phyloP scores from a whole-genome alignment of 2,888 invertebrate genomes.

The Clitarchus hookeri region DNA sequence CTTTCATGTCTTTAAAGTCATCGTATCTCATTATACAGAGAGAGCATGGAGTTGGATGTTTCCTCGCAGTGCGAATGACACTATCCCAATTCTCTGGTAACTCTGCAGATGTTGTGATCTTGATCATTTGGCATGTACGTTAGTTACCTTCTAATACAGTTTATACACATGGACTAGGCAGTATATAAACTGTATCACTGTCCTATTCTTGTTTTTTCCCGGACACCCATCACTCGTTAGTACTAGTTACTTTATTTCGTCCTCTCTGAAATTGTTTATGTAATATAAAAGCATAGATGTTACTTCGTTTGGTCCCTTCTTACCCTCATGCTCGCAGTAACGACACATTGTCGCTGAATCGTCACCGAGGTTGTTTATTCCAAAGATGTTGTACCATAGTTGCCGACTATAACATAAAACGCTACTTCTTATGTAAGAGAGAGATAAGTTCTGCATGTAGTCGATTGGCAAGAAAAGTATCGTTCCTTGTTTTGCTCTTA shows the following conservation, averaged over 20 bases:
- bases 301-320: slow-evolving; percentile 17
- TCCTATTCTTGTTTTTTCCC: background rate
- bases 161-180: background rate
- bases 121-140: slow-evolving; percentile 19
- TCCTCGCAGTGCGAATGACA: background rate
- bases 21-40: background rate
- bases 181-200: background rate
- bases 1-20: slow-evolving; percentile 6
- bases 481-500: background rate
- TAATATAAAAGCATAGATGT: background rate
- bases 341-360: background rate
- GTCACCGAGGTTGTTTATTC: background rate
- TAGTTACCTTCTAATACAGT: background rate
- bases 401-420: background rate
- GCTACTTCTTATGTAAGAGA: background rate
- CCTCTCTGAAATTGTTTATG: background rate
- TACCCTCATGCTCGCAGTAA: background rate
- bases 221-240: slow-evolving; percentile 4
- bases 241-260: background rate
- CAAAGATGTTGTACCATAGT: slow-evolving; percentile 7
- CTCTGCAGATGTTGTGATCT: background rate
- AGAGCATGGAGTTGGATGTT: background rate
- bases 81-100: background rate
- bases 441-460: background rate
- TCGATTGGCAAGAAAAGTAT: background rate